Base-by-base conservation (phyloP, 2,797 vertebrate species). In the Hyperoplus immaculatus region DNA sequence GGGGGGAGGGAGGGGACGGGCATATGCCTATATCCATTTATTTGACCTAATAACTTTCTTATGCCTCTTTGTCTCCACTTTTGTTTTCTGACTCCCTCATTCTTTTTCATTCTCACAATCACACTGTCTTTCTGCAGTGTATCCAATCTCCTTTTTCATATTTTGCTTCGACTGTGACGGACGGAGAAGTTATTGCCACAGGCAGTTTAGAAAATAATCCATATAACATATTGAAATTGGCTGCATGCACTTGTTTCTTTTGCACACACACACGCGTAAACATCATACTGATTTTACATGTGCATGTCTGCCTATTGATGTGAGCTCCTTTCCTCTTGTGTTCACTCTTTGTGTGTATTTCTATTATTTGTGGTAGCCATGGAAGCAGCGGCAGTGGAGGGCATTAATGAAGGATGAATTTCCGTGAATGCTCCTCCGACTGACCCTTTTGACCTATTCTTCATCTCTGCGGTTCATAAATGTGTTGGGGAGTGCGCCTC, bases 101-200 rank as follows among this genome's bases (percentile, higher is more conserved):
- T 6, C 38, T 42, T 77, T 82, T 57, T 54, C 55, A 80, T 77
- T 78, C 68, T 66, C 56, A 71, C 60, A 62, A 56, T 73, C 72
- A 57, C 55, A 71, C 68, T 63, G 68, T 70, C 76, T 11, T 62
- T 70, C 75, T 8, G 4, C 53, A 15, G 42, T 69, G 59, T 58
- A 73, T 80, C 55, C 81, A 86, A 29, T 78, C 46, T 80, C 36
- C 60, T 58, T 75, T 77, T 61, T 83, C 62, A 68, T 76, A 68
- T 84, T 69, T 57, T 68, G 36, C 49, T 71, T 38, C 29, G 21
- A 66, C 62, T 77, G 56, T 75, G 82, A 80, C 75, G 80, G 70
- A 43, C n/a, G 43, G 12, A 58, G 58, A 80, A 49, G 18, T 29
- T 59, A 72, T 70, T 5, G 61, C 63, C 50, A 77, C 16, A 50